Evolutionary conservation across 2,797 vertebrate genomes (phyloP).

Genomic region (Threskiornis aethiopicus): DNA sequence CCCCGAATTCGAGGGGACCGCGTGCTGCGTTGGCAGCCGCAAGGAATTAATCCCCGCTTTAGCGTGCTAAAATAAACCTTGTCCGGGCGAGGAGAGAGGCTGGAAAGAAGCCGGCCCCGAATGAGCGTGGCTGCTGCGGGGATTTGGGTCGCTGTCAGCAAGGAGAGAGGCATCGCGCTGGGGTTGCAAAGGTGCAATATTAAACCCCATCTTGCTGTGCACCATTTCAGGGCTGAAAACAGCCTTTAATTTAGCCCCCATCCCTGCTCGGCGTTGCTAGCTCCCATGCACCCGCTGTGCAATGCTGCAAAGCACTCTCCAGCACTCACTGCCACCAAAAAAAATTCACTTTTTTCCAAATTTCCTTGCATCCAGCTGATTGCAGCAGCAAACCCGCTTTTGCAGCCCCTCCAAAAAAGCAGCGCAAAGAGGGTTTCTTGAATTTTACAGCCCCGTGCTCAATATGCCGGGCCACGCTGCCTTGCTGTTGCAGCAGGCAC

Average conservation of each 20-base stretch:
- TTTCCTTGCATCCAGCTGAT: not conserved
- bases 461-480: not conserved
- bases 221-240: not conserved
- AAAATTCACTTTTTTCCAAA: fast-evolving
- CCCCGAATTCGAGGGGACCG: not conserved
- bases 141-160: fast-evolving
- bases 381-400: not conserved
- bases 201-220: not conserved
- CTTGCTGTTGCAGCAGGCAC: not conserved
- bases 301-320: not conserved
- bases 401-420: not conserved
- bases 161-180: not conserved
- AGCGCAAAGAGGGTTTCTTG: not conserved
- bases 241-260: not conserved
- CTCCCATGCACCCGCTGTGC: fast-evolving
- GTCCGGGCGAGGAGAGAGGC: not conserved
- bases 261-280: fast-evolving
- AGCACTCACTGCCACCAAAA: fast-evolving
- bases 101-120: not conserved
- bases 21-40: not conserved
- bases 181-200: not conserved
- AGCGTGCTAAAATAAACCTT: not conserved
- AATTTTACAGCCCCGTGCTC: not conserved
- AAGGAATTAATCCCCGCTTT: constrained; percentile 7
- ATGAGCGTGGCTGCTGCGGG: fast-evolving